A percentile compares a stretch with the other conserved stretches of the same genome.
phyloP scores from a whole-genome alignment of 2,888 invertebrate genomes.

The Emmelina monodactyla region DNA sequence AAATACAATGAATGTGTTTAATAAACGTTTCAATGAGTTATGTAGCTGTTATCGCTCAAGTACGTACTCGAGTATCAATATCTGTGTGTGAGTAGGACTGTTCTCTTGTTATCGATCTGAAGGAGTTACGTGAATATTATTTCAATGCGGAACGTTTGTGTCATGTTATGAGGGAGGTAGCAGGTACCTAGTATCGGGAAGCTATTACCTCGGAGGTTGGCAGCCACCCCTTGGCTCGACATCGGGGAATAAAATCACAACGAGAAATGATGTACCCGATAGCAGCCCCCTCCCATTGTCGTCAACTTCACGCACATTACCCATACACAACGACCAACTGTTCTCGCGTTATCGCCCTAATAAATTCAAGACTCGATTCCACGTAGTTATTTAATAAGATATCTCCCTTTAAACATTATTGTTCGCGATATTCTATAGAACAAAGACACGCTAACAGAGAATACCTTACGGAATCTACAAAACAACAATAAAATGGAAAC shows the following conservation, averaged over 20 bases:
- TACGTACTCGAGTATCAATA: not conserved
- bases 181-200: slow-evolving; percentile 41
- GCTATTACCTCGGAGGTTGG: slow-evolving; percentile 38
- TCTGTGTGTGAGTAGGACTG: not conserved
- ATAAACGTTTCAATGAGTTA: slow-evolving; percentile 20
- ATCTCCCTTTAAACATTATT: not conserved
- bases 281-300: slow-evolving; percentile 32
- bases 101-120: slow-evolving; percentile 10
- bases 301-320: slow-evolving; percentile 36
- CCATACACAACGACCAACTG: slow-evolving; percentile 31
- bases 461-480: not conserved
- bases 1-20: slow-evolving; percentile 15
- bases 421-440: not conserved
- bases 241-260: slow-evolving; percentile 51
- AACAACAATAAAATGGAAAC: not conserved
- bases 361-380: slow-evolving; percentile 16
- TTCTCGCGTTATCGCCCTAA: slow-evolving; percentile 24
- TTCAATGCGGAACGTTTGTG: slow-evolving; percentile 42
- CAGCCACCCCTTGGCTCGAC: slow-evolving; percentile 30
- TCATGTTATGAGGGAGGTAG: slow-evolving; percentile 34
- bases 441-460: not conserved
- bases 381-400: too few species aligned
- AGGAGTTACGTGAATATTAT: slow-evolving; percentile 47
- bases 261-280: slow-evolving; percentile 53
- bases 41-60: not conserved